phyloP scores from a whole-genome alignment of 2,113 vertebrate species.

The Panthera tigris region DNA sequence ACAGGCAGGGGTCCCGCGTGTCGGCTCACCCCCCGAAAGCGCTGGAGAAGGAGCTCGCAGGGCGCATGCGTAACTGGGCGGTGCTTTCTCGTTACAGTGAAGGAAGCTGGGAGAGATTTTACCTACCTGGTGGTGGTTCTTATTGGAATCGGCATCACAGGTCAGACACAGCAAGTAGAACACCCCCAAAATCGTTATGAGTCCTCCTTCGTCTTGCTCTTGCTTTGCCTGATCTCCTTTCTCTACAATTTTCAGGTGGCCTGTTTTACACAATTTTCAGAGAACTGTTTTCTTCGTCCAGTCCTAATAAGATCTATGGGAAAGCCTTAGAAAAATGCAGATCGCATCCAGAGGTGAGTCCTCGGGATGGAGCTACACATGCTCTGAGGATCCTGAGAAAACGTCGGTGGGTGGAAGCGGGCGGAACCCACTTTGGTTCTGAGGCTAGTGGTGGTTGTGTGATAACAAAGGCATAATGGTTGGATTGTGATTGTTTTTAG shows the following conservation, averaged over 20 bases:
- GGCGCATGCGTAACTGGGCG: accelerated
- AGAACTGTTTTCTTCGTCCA: constrained; percentile 95
- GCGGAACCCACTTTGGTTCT: background rate
- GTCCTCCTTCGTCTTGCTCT: background rate
- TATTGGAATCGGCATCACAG: constrained; percentile 93
- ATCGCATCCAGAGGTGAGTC: constrained; percentile 93
- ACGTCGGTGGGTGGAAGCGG: accelerated
- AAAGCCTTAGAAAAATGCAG: constrained; percentile 93
- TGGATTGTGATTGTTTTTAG: background rate
- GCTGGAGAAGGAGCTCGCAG: background rate
- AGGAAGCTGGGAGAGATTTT: constrained; percentile 94
- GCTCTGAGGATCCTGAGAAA: background rate
- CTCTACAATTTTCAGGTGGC: constrained; percentile 87
- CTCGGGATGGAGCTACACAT: background rate
- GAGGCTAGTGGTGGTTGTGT: accelerated
- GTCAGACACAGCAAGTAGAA: constrained; percentile 81
- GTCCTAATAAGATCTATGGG: constrained; percentile 95
- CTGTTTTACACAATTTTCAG: constrained; percentile 95
- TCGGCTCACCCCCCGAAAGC: background rate
- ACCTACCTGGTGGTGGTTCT: constrained; percentile 94
- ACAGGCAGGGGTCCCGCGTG: accelerated
- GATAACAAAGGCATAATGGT: accelerated
- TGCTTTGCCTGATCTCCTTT: constrained; percentile 58
- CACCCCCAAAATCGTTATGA: background rate
- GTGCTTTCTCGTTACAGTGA: constrained; percentile 88